These are phyloP conservation scores for Zophobas morio DNA, from an alignment of 1,140 invertebrate genomes.

Conservation along the genomic window DNA sequence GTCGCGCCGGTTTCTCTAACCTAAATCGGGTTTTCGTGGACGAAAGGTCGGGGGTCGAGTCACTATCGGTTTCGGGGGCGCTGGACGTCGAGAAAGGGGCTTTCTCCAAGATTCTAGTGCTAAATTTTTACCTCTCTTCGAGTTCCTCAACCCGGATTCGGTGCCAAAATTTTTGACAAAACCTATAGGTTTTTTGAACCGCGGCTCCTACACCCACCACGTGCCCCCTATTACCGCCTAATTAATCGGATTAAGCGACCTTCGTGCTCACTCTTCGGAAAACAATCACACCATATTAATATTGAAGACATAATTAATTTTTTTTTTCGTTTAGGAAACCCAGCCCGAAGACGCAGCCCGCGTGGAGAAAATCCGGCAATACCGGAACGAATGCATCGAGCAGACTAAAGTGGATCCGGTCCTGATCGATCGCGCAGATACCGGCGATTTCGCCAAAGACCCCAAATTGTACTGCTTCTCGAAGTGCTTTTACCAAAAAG, in stretches of 20 bases:
- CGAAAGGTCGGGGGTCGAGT: background rate
- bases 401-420: slow-evolving; percentile 62
- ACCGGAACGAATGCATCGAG: slow-evolving; percentile 60
- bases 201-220: too few relatives aligned
- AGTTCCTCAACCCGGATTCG: too few relatives aligned
- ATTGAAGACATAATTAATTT: background rate
- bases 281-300: too few relatives aligned
- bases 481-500: slow-evolving; percentile 65
- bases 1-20: slow-evolving; percentile 3
- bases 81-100: too few relatives aligned
- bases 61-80: too few relatives aligned
- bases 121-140: too few relatives aligned
- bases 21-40: background rate
- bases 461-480: slow-evolving; percentile 61
- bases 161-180: too few relatives aligned
- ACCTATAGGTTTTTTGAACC: too few relatives aligned
- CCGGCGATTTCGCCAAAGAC: slow-evolving; percentile 63
- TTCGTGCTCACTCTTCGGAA: too few relatives aligned
- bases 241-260: too few relatives aligned
- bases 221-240: too few relatives aligned
- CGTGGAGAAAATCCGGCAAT: slow-evolving; percentile 53
- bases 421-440: slow-evolving; percentile 63
- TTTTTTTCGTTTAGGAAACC: background rate
- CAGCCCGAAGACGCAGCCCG: slow-evolving; percentile 41
- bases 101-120: too few relatives aligned